Conservation (phyloP, 2,113 vertebrate genomes). For the Todiramphus chloris region DNA sequence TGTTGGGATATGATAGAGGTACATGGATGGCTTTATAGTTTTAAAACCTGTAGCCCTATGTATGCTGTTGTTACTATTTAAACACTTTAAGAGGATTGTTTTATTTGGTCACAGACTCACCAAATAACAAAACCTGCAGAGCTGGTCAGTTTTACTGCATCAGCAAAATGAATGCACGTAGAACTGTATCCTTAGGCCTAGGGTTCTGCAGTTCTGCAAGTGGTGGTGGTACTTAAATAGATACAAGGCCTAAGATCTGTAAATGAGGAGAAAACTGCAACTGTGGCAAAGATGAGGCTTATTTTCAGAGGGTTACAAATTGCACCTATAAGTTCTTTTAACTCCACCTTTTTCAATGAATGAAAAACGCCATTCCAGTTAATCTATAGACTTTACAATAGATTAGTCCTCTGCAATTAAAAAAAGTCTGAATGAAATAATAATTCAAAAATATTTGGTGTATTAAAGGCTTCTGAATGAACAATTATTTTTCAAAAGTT, state of each 20-base stretch:
- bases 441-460: not conserved
- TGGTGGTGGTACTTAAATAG: not conserved
- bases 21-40: not conserved
- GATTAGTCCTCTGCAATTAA: not conserved
- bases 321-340: not conserved
- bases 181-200: not conserved
- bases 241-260: not conserved
- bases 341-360: not conserved
- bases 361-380: not conserved
- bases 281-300: not conserved
- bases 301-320: not conserved
- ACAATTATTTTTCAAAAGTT: not conserved
- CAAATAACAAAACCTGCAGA: not conserved
- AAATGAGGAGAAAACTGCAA: not conserved
- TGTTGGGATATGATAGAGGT: not conserved
- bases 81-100: not conserved
- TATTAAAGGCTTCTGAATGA: not conserved
- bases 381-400: not conserved
- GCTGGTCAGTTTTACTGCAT: not conserved
- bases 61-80: not conserved
- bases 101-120: not conserved
- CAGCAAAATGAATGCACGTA: not conserved
- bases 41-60: not conserved
- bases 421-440: not conserved
- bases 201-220: not conserved